Base-by-base conservation (phyloP, 2,113 vertebrate species). In the Notarius quadriscutis region DNA sequence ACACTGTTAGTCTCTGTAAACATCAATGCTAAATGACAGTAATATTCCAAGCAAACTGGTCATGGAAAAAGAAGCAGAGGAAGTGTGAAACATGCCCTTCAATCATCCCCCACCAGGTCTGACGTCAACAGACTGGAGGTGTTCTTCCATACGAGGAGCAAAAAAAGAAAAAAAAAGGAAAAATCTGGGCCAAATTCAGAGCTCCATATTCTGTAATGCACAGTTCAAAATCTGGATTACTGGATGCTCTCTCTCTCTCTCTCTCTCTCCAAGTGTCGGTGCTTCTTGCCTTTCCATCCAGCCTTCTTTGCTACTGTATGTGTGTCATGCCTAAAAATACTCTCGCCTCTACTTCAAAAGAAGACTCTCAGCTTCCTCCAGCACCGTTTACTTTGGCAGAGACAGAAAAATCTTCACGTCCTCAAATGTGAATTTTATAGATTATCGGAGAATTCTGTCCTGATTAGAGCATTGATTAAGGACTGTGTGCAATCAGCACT, bases 161-260 rank as follows among this genome's bases (percentile, higher is more conserved):
- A 83, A 83, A 87, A 41, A 41, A 41, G 41, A 41, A 41, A 41
- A 30, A 74, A 87, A 83, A 62, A 88, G 78, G 75, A 87, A 65
- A 84, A 93, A 95, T 93, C 90, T 93, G 84, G 94, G 92, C 93
- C 93, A 94, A 86, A 92, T 91, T 93, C 88, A 92, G 89, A 92
- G 92, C 86, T 91, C 86, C 83, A 88, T 82, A 91, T 92, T 82
- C 80, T 86, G 86, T 65, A 50, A 84, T 85, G 78, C 84, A 75
- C 80, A 55, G 86, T 85, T 84, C 63, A 51, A 86, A 87, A 88
- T 88, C 84, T 88, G 89, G 80, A 86, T 88, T 88, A 87, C 88
- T 89, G 85, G 72, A 7, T 72, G 50, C 60, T 87, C 80, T 57
- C 72, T 80, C 60, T 63, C 82, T 34, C 27, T 69, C 55, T 15